phyloP scores from a whole-genome alignment of 1,140 invertebrate genomes.

The Trichomalopsis sarcophagae region DNA sequence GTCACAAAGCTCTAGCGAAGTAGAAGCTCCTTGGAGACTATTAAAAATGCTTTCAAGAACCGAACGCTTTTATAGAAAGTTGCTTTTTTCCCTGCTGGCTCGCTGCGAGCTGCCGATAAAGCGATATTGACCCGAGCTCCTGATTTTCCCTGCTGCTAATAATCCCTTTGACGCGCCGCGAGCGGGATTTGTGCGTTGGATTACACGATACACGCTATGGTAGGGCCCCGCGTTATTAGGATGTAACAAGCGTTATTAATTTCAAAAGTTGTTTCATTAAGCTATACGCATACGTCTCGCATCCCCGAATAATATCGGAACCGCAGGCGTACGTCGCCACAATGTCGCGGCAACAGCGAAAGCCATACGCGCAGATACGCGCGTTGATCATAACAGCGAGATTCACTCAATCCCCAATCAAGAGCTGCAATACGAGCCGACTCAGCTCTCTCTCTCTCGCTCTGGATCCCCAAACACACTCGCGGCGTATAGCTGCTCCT shows the following conservation, averaged over 20 bases:
- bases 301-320: background rate
- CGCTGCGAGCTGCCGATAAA: constrained; percentile 4
- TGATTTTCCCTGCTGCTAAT: background rate
- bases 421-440: background rate
- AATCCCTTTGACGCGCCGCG: background rate
- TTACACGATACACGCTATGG: no score
- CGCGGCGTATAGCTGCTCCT: background rate
- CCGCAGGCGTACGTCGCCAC: no score
- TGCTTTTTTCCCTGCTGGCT: background rate
- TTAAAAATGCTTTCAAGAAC: constrained; percentile 51
- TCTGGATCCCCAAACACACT: background rate
- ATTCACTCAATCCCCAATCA: background rate
- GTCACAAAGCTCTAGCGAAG: background rate
- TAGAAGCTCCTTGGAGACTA: constrained; percentile 17
- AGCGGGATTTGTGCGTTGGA: background rate
- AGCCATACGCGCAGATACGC: no score
- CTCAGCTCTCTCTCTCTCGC: background rate
- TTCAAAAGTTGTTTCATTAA: background rate
- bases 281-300: no score
- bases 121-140: constrained; percentile 11
- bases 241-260: no score
- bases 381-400: background rate
- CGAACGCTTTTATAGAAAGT: background rate
- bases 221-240: no score
- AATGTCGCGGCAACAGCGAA: no score